Conservation (phyloP, 2,797 vertebrate genomes). For the Orestias chungarensis region DNA sequence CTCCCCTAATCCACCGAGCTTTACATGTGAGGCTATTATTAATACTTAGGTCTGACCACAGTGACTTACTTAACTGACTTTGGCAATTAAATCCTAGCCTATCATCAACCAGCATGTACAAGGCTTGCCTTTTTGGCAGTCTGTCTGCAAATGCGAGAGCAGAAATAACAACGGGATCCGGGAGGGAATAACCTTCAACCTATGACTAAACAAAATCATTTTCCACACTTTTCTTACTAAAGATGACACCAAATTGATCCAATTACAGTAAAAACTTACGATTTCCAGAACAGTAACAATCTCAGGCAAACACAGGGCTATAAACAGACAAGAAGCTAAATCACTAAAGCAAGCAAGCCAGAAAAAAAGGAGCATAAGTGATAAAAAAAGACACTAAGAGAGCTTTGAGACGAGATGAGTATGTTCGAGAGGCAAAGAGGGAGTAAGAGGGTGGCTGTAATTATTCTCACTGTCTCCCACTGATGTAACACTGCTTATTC, state of each 20-base stretch:
- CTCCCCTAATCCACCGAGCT: conserved; percentile 52
- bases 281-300: conserved; percentile 19
- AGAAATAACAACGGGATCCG: conserved; percentile 41
- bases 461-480: conserved; percentile 67
- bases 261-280: conserved; percentile 40
- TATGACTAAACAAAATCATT: conserved; percentile 51
- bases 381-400: conserved; percentile 23
- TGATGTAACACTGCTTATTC: conserved; percentile 70
- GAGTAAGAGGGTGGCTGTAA: conserved; percentile 64
- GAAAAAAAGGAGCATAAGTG: conserved; percentile 7
- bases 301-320: conserved; percentile 29
- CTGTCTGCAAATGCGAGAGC: conserved; percentile 35
- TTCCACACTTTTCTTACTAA: background rate
- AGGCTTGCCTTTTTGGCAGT: conserved; percentile 21
- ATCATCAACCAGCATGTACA: conserved; percentile 39
- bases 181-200: conserved; percentile 35
- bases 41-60: conserved; percentile 46
- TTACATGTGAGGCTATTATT: conserved; percentile 26
- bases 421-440: conserved; percentile 60
- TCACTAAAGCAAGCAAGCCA: conserved; percentile 32
- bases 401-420: conserved; percentile 44
- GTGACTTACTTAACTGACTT: conserved; percentile 54
- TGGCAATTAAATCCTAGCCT: conserved; percentile 72
- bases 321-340: conserved; percentile 29
- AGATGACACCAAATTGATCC: conserved; percentile 42